A percentile compares a stretch with the other conserved stretches of the same genome.
These are phyloP conservation scores for Lasioglossum baleicum DNA, from an alignment of 1,140 invertebrate genomes.

Conservation along the genomic window DNA sequence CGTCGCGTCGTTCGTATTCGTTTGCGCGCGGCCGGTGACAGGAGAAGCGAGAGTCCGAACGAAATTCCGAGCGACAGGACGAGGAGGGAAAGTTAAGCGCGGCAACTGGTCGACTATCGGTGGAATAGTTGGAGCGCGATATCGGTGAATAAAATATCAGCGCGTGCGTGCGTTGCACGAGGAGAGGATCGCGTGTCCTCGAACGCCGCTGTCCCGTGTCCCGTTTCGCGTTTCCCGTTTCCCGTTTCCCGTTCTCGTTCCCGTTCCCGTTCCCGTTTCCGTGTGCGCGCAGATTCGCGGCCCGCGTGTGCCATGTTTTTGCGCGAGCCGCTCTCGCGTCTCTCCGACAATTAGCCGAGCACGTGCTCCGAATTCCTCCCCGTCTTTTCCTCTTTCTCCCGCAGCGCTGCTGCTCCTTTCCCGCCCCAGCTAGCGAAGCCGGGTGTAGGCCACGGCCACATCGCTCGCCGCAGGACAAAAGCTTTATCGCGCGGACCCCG, in stretches of 20 bases:
- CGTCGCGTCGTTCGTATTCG: slow-evolving; percentile 24
- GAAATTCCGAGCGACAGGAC: slow-evolving; percentile 3
- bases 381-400: background rate
- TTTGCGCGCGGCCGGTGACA: slow-evolving; percentile 3
- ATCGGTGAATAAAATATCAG: slow-evolving; percentile 74
- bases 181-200: slow-evolving; percentile 20
- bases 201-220: background rate
- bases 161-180: slow-evolving; percentile 31
- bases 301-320: slow-evolving; percentile 56
- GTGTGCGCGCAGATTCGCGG: too few relatives aligned
- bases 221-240: too few relatives aligned
- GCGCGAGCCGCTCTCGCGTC: slow-evolving; percentile 57
- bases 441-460: too few relatives aligned
- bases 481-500: too few relatives aligned
- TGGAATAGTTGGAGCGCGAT: slow-evolving; percentile 73
- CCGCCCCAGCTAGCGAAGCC: too few relatives aligned
- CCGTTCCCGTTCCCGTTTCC: too few relatives aligned
- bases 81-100: slow-evolving; percentile 20
- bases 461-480: too few relatives aligned
- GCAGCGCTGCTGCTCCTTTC: too few relatives aligned
- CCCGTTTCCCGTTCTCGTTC: too few relatives aligned
- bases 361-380: slow-evolving; percentile 45
- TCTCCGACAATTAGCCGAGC: slow-evolving; percentile 71
- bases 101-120: slow-evolving; percentile 54
- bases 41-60: background rate